Conservation (phyloP, 2,888 invertebrate species). For the Aspidiotus destructor region DNA sequence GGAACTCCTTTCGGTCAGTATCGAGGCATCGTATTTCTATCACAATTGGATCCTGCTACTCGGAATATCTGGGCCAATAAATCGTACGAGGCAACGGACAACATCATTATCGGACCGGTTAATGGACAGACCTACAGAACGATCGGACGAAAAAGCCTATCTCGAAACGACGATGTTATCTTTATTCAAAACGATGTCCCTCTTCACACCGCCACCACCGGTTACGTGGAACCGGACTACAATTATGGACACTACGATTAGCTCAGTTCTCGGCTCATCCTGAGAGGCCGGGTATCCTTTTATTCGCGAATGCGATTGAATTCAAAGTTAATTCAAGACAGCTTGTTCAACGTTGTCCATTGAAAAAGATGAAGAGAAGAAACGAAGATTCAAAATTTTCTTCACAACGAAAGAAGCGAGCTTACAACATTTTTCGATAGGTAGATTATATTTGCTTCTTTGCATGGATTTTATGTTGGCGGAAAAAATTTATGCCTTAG, state of each 20-base stretch:
- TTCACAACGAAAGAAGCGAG: too few relatives aligned
- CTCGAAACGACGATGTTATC: constrained; percentile 18
- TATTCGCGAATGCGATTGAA: too few relatives aligned
- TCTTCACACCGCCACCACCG: not conserved
- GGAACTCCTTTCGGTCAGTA: constrained; percentile 28
- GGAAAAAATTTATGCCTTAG: too few relatives aligned
- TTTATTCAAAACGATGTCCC: constrained; percentile 6
- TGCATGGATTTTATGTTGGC: too few relatives aligned
- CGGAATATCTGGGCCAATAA: constrained; percentile 17
- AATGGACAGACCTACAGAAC: not conserved
- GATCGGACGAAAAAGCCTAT: not conserved
- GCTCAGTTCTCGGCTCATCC: too few relatives aligned
- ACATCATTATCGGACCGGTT: constrained; percentile 19
- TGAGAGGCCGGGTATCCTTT: too few relatives aligned
- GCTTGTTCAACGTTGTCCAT: too few relatives aligned
- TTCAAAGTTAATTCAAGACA: too few relatives aligned
- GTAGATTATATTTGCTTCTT: too few relatives aligned
- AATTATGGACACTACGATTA: constrained; percentile 22
- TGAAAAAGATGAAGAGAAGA: too few relatives aligned
- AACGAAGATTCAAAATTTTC: too few relatives aligned
- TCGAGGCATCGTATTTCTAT: constrained; percentile 27
- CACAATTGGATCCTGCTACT: constrained; percentile 20
- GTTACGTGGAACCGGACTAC: constrained; percentile 19
- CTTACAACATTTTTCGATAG: too few relatives aligned
- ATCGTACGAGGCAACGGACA: constrained; percentile 20